Base-by-base conservation (phyloP, 2,888 invertebrate genomes). In the Chrysolina haemoptera region DNA sequence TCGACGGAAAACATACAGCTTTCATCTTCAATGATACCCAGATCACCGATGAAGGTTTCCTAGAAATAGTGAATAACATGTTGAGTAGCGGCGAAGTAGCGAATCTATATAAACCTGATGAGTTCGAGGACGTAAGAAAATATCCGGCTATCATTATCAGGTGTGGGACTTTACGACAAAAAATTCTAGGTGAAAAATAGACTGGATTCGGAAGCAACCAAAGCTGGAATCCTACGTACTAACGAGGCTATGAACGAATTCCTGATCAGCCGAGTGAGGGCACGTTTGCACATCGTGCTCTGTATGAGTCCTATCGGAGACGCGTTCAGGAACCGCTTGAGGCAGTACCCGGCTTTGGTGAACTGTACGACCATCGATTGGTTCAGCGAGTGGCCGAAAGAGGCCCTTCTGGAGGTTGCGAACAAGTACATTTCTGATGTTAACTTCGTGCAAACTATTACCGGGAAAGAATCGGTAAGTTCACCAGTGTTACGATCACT, bases 251-350 rank as follows among this genome's bases (percentile, higher is more conserved):
- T 95, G 71, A 95, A 95, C 84, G 88, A 91, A 78, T 95, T 94
- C 87, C 90, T 97, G 66, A 93, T 96, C 82, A 92, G 94, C 76
- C 90, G 95, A 74, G 94, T 95, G 14, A 89, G 95, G 67, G 88
- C 90, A 16, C 94, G 95, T 86, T 86, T 97, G 85, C 96, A 96
- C 84, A 92, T 96, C 43, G 92, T 96, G 63, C 88, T 97, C 35
- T 95, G 96, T 84, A 94, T 97, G 92, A 96, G 95, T 83, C 96
- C 97, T 0, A 95, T 96, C 72, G 97, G 96, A 0, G 95, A 95
- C 74, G 91, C 92, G 16, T 96, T 97, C 88, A 93, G 95, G 84
- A 93, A 94, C 83, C 92, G 95, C 71, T 91, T 97, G 81, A 92
- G 96, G 11, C 96, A 96, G 87, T 97, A 96, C 88, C 97, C 97